These are phyloP conservation scores for Neodon shergylaensis DNA, from an alignment of 2,113 vertebrate genomes.

Conservation along the genomic window DNA sequence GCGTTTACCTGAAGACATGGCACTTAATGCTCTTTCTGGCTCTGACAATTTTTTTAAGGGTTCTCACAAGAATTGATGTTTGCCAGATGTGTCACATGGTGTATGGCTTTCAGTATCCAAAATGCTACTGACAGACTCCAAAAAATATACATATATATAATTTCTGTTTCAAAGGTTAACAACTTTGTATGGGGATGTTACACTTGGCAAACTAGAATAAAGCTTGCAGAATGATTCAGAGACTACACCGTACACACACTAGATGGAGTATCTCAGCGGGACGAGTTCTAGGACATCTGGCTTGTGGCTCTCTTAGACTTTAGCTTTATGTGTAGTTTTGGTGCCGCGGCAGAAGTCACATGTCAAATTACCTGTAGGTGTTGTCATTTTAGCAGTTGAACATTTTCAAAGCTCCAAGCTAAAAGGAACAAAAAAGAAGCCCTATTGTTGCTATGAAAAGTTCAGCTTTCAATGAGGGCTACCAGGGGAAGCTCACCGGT, in stretches of 20 bases:
- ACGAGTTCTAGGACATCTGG: neutral
- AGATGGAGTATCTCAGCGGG: neutral
- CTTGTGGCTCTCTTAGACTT: constrained; percentile 48
- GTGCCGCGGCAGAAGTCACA: constrained; percentile 47
- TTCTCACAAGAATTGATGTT: neutral
- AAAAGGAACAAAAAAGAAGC: constrained; percentile 8
- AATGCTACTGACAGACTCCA: constrained; percentile 8
- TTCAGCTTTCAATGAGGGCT: constrained; percentile 42
- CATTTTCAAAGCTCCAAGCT: constrained; percentile 36
- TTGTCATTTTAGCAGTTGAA: constrained; percentile 60
- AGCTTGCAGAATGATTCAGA: constrained; percentile 44
- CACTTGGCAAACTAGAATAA: constrained; percentile 7
- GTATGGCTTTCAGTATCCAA: neutral
- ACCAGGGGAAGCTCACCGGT: constrained; percentile 47
- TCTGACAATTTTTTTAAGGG: neutral
- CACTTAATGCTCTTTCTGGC: neutral
- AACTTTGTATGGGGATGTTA: neutral
- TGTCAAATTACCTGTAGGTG: constrained; percentile 64
- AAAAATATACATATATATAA: neutral
- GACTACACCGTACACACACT: neutral
- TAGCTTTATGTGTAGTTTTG: constrained; percentile 57
- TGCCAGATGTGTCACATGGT: neutral
- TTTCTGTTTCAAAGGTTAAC: constrained; percentile 31
- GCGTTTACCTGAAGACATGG: neutral
- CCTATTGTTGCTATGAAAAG: constrained; percentile 56